phyloP scores from a whole-genome alignment of 2,113 vertebrate species.

The Oreochromis spilurus region DNA sequence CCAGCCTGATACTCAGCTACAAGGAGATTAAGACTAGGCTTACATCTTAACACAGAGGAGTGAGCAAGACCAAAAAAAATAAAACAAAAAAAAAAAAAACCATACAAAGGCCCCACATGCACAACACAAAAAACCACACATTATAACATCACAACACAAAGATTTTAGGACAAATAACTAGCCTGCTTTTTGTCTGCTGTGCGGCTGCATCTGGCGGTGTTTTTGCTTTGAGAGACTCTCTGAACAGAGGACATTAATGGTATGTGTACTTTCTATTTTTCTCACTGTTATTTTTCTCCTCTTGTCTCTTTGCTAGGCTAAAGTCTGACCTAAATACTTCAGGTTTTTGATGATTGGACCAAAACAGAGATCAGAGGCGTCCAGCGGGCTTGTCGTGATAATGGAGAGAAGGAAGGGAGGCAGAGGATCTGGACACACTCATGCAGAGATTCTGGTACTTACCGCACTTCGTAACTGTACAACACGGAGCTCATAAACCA shows the following conservation, averaged over 20 bases:
- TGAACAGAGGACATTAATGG: conserved; percentile 24
- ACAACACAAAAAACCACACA: conserved; percentile 8
- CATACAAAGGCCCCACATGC: conserved; percentile 23
- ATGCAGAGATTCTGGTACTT: conserved; percentile 12
- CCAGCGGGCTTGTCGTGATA: conserved; percentile 26
- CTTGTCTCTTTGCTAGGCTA: conserved; percentile 40
- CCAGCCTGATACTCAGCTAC: conserved; percentile 53
- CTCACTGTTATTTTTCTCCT: conserved; percentile 27
- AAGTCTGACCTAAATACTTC: conserved; percentile 66
- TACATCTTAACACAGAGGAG: conserved; percentile 50
- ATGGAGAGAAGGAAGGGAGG: not conserved
- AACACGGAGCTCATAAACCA: conserved; percentile 27
- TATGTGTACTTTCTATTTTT: conserved; percentile 38
- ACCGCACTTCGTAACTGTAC: conserved; percentile 9
- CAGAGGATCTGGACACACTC: conserved; percentile 4
- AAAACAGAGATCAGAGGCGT: conserved; percentile 58
- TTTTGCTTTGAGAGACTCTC: conserved; percentile 23
- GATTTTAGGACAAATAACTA: conserved; percentile 22
- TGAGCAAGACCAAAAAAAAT: not conserved
- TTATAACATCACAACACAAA: conserved; percentile 15
- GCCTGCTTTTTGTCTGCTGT: not conserved
- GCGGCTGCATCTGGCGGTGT: conserved; percentile 13
- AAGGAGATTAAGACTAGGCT: conserved; percentile 66
- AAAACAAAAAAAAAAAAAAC: not conserved
- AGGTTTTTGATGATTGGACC: conserved; percentile 56